These are phyloP conservation scores for human DNA, from an alignment of 2,113 vertebrate species.

Conservation along the genomic window DNA sequence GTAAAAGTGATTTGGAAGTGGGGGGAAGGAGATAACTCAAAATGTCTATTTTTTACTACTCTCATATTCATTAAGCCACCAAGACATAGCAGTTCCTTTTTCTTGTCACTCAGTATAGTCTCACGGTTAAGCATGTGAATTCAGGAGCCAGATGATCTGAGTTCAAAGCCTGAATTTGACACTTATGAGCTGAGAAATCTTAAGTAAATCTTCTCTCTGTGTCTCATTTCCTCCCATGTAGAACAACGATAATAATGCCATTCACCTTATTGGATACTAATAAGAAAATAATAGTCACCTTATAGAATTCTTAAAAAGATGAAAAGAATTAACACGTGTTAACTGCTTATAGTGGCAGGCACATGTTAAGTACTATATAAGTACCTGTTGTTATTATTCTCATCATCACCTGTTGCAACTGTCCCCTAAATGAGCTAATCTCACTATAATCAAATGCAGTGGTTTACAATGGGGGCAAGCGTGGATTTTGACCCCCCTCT, in stretches of 20 bases:
- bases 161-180: background rate
- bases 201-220: background rate
- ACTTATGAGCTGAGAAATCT: background rate
- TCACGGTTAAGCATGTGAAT: background rate
- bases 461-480: background rate
- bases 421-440: background rate
- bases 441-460: background rate
- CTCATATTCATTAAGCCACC: background rate
- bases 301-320: background rate
- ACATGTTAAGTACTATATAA: rapidly evolving
- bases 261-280: background rate
- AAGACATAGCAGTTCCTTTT: background rate
- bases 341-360: too few relatives aligned
- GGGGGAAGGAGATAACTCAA: background rate
- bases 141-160: background rate
- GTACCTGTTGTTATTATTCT: background rate
- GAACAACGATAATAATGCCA: background rate
- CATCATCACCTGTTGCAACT: background rate
- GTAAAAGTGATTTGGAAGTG: background rate
- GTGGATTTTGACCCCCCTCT: background rate
- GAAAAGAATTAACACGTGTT: background rate
- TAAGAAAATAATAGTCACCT: background rate
- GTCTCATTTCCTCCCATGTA: background rate
- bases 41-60: background rate
- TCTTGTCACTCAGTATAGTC: background rate